Base-by-base conservation (phyloP, 2,888 invertebrate genomes). In the Blera fallax region DNA sequence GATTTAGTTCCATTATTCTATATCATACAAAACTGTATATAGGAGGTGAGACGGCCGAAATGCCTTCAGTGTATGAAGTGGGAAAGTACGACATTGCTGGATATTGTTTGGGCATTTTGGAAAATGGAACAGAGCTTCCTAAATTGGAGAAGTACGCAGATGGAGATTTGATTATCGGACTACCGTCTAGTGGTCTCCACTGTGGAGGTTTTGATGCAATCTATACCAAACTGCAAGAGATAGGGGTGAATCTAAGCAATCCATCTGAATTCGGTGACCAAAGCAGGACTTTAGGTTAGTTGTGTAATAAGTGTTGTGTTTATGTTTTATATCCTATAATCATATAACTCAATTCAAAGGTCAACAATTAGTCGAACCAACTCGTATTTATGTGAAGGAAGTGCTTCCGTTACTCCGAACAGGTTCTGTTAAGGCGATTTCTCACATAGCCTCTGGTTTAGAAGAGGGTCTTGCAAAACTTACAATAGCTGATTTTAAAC, bases 51-150 rank as follows among this genome's bases (percentile, higher is more conserved):
- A 99, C 99, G 1, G 99, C 99, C 0, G 98, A 98, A 93, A 98
- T 99, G 98, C 99, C 99, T 0, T 96, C 97, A 1, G 96, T 99
- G 93, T 99, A 99, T 92, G 93, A 94, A 1, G 92, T 94, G 0
- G 97, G 96, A 0, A 97, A 98, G 88, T 99, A 98, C 92, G 99
- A 99, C 92, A 92, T 99, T 64, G 99, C 98, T 11, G 99, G 99
- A 1, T 99, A 99, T 92, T 95, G 97, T 0, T 97, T 99, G 0
- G 99, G 99, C 0, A 96, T 97, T 0, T 97, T 98, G 0, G 98
- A 99, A 91, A 94, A 95, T 87, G 89, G 93, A 0, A 92, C 93
- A 62, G 93, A 95, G 64, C 92, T 98, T 56, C 98, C 98, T 0
- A 94, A 94, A 65, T 92, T 93, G 3, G 91, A 93, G 37, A 93